Evolutionary conservation across 1,140 invertebrate species (phyloP).

Genomic region (Euschistus heros): DNA sequence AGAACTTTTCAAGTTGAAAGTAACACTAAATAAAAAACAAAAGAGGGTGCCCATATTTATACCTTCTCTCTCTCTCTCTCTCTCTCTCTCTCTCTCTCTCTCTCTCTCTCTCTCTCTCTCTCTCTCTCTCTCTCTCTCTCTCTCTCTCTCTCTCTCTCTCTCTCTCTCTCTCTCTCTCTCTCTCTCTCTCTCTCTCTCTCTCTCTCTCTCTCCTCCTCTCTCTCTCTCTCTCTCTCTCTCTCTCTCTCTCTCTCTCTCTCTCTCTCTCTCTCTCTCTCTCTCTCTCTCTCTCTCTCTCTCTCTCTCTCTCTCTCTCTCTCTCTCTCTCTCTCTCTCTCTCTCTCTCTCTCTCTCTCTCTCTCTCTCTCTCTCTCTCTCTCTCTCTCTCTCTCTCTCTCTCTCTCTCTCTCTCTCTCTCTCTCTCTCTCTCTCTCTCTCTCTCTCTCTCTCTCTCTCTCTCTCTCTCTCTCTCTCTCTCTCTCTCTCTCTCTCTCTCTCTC

Average conservation of each 20-base stretch:
- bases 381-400: slow-evolving; percentile 19
- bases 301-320: slow-evolving; percentile 14
- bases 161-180: background rate
- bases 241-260: background rate
- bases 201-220: background rate
- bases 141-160: background rate
- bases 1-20: too few species aligned
- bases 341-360: slow-evolving; percentile 10
- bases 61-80: background rate
- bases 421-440: slow-evolving; percentile 14
- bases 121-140: background rate
- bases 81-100: background rate
- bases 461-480: slow-evolving; percentile 12
- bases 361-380: slow-evolving; percentile 19
- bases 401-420: slow-evolving; percentile 19
- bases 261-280: slow-evolving; percentile 6
- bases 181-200: background rate
- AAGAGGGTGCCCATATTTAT: background rate
- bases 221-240: background rate
- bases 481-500: slow-evolving; percentile 13
- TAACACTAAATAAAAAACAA: background rate
- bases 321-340: background rate
- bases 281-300: slow-evolving; percentile 16
- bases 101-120: background rate
- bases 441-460: background rate